A percentile compares a stretch with the other conserved stretches of the same genome.
These are phyloP conservation scores for Protobothrops flavoviridis DNA, from an alignment of 2,113 vertebrate species.

Conservation along the genomic window DNA sequence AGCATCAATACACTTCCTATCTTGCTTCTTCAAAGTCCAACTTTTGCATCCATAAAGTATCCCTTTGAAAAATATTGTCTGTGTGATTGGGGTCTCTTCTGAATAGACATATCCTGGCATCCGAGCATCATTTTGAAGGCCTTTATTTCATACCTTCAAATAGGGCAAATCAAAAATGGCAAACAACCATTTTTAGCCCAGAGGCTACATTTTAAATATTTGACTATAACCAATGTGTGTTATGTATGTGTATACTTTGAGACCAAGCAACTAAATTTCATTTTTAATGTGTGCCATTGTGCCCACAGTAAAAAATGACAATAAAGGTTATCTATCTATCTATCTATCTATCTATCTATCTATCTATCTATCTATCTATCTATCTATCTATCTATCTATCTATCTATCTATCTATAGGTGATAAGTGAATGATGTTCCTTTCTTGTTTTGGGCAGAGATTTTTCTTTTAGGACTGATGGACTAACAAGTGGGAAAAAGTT, in stretches of 20 bases:
- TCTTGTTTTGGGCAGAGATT: not conserved
- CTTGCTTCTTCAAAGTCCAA: not conserved
- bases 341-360: too few relatives aligned
- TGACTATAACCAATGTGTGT: not conserved
- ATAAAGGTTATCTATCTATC: too few relatives aligned
- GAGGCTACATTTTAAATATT: not conserved
- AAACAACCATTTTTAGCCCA: not conserved
- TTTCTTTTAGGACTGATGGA: not conserved
- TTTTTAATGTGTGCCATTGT: too few relatives aligned
- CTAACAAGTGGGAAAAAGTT: not conserved
- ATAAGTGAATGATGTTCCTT: not conserved
- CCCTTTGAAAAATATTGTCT: not conserved
- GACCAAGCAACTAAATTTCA: too few relatives aligned
- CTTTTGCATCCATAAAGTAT: not conserved
- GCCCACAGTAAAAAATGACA: too few relatives aligned
- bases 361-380: too few relatives aligned
- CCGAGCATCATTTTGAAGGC: not conserved
- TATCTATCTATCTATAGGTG: not conserved
- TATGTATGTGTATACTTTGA: too few relatives aligned
- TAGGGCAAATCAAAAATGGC: not conserved
- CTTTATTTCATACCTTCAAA: not conserved
- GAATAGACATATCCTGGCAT: not conserved
- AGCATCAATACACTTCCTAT: not conserved
- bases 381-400: too few relatives aligned
- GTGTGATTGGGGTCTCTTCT: not conserved